Conservation (phyloP, 2,113 vertebrate genomes). For the Mirza zaza region DNA sequence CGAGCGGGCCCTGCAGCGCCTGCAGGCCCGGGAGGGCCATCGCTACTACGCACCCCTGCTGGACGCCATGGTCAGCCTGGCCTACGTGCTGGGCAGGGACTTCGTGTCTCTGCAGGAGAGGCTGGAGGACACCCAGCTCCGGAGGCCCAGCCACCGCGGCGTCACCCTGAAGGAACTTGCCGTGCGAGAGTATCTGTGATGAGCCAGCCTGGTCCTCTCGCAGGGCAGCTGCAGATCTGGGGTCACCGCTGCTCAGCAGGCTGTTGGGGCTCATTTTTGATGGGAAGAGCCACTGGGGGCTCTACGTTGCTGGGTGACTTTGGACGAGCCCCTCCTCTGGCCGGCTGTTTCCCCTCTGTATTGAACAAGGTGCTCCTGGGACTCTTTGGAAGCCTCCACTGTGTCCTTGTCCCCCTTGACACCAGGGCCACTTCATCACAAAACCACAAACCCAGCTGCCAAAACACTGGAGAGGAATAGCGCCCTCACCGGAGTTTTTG, state of each 20-base stretch:
- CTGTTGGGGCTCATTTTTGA: neutral
- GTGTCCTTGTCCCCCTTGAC: neutral
- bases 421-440: neutral
- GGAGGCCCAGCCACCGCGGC: constrained; percentile 74
- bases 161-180: constrained; percentile 92
- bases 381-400: neutral
- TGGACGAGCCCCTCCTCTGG: neutral
- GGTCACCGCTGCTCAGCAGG: rapidly evolving
- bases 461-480: rapidly evolving
- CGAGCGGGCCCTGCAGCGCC: constrained; percentile 85
- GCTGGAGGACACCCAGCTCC: constrained; percentile 85
- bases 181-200: constrained; percentile 87
- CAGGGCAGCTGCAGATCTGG: neutral
- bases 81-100: constrained; percentile 90
- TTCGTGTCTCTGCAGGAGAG: constrained; percentile 90
- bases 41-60: constrained; percentile 88
- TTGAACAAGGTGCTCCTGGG: neutral
- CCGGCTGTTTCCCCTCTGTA: neutral
- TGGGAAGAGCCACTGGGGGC: neutral
- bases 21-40: constrained; percentile 81
- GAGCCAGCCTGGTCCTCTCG: neutral
- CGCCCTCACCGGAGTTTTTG: neutral
- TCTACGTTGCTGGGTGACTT: neutral
- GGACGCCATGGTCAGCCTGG: constrained; percentile 89
- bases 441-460: neutral